A percentile compares a stretch with the other conserved stretches of the same genome.
phyloP scores from a whole-genome alignment of 2,113 vertebrate species.

The Ginglymostoma cirratum region DNA sequence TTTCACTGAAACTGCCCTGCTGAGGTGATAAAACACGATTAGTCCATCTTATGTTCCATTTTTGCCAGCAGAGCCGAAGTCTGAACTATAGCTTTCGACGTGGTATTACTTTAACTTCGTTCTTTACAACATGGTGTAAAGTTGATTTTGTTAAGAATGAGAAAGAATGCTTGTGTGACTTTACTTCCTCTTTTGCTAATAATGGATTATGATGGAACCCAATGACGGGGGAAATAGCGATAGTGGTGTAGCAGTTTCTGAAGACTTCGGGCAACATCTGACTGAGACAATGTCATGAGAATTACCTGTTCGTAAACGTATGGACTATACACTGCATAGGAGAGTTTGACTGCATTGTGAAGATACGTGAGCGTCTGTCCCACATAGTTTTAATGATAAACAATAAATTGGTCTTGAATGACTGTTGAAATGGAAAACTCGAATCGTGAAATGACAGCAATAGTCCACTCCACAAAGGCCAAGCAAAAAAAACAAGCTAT shows the following conservation, averaged over 20 bases:
- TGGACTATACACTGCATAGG: neutral
- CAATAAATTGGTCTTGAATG: neutral
- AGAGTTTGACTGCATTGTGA: neutral
- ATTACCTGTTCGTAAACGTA: neutral
- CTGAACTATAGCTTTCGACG: neutral
- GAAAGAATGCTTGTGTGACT: neutral
- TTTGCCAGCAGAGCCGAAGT: neutral
- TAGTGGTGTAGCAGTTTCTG: neutral
- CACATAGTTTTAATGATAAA: neutral
- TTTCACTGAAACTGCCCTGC: neutral
- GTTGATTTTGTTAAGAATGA: neutral
- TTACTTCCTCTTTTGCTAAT: neutral
- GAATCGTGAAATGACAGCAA: neutral
- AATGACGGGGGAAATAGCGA: neutral
- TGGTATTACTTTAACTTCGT: neutral
- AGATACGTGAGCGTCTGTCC: neutral
- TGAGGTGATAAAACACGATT: neutral
- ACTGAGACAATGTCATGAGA: neutral
- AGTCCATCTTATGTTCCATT: neutral
- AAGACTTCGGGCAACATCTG: neutral
- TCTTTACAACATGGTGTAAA: neutral
- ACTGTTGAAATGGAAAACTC: neutral
- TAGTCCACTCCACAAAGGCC: neutral
- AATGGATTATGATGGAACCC: neutral
- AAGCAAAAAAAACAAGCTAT: neutral